Base-by-base conservation (phyloP, 2,797 vertebrate species). In the Tauraco hartlaubi region DNA sequence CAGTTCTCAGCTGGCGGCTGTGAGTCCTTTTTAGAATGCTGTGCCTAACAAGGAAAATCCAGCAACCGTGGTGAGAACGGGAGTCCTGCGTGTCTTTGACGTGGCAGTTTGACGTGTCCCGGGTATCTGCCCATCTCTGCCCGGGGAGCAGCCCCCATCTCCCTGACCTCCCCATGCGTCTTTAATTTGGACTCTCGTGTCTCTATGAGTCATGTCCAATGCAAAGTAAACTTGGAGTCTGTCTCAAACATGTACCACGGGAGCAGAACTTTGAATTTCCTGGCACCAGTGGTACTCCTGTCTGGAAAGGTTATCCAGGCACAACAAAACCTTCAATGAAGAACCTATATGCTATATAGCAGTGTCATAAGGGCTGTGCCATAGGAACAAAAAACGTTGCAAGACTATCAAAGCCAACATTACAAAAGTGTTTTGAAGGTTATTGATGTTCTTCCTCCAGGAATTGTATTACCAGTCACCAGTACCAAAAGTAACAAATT, bases 401-500 rank as follows among this genome's bases (percentile, higher is more conserved):
- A 76, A 76, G 82, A 62, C 88, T 94, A 95, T 97, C 96, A 97
- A 96, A 97, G 96, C 87, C 71, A 86, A 93, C 83, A 51, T 95
- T 96, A 96, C 89, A 79, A 96, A 97, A 97, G 95, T 75, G 85
- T 83, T 96, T 93, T 91, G 96, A 67, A 48, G 14, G 56, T 97
- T 94, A 95, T 80, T 96, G 97, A 95, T 96, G 93, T 80, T 92
- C 88, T 73, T 94, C 88, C 58, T 88, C 83, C 0, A 73, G 92
- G 96, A 94, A 95, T 97, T 94, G 89, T 97, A 96, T 94, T 94
- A 96, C 94, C 91, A 84, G 62, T 94, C 96, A 92, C 97, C 64
- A 88, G 67, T 97, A 97, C 91, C 96, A 95, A 93, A 94, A 92
- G 96, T 89, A 95, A 97, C 97, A 96, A 93, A 97, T 97, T 96